Base-by-base conservation (phyloP, 2,797 vertebrate species). In the Scomberomorus guttatus region DNA sequence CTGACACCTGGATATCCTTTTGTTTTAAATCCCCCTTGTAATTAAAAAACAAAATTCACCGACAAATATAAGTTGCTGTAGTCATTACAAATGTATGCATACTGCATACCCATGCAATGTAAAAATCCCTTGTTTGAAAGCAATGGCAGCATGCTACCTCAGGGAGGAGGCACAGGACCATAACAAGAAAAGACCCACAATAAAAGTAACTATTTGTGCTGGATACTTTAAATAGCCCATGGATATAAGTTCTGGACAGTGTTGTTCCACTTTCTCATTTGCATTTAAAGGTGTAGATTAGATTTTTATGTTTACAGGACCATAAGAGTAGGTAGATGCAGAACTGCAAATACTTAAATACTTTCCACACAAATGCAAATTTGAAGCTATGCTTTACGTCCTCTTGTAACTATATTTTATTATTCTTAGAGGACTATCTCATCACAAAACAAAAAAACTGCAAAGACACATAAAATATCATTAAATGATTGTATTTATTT, bases 121-220 rank as follows among this genome's bases (percentile, higher is more conserved):
- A 17, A 55, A 54, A 32, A 17, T 18, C 32, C 9, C 8, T 60
- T 24, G 42, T 15, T 17, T 13, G 0, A 25, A 68, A 68, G 54
- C 50, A 86, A 61, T 81, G 11, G 52, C 84, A 76, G 3, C 3
- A 62, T 78, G 4, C 0, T 24, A 52, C 83, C 93, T 86, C 89
- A 87, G 63, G 89, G 76, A 4, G 82, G 89, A 81, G 61, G 58
- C 65, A 88, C 27, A 73, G 56, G 48, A 55, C 67, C 29, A 56
- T 18, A 20, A 20, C 17, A n/a, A n/a, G 46, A 7, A 50, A 25
- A 81, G 59, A 74, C 57, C 67, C 25, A 48, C 2, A 37, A 37
- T 12, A 12, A 37, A 37, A 11, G 37, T 2, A 44, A 52, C 1
- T 18, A 7, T 58, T 58, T 51, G 18, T 9, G 11, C 24, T 15